Base-by-base conservation (phyloP, 30 jellyfish, hydroid and myxozoan species). In the Pelagia noctiluca region DNA sequence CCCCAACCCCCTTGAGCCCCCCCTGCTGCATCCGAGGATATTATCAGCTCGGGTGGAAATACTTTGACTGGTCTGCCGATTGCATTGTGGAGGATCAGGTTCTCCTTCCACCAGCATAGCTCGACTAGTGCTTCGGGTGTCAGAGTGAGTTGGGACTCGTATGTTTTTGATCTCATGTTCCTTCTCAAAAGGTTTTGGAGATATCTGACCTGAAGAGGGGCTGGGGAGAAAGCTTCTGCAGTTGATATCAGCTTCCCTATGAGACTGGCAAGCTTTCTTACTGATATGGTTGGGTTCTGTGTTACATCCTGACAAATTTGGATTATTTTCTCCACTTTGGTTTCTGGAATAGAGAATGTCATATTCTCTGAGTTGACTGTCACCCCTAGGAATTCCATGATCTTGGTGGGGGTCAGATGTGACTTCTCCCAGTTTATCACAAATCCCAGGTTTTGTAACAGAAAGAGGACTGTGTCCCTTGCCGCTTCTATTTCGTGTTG, bases 71-170 rank as follows among this genome's bases (percentile, higher is more conserved):
- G 68, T 52, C 21, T 52, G 50, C 76, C 90, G 1, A 31, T 31
- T 46, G 66, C 89, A 13, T 50, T 76, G 78, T 18, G 38, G 54
- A 50, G 3, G 0, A 10, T 54, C 24, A 76, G 78, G 78, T 76
- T 76, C 19, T 76, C 76, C 63, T 31, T 50, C 80, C 88, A 76
- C 78, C 88, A 76, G 50, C 53, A 10, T 50, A 76, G 38, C 61
- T 50, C 88, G 22, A 60, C 0, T 34, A 24, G 50, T 36, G 50
- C 80, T 49, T 50, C 60, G 11, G 57, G 7, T 32, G 78, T n/a
- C 53, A 75, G 81, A 13, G 37, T 22, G 13, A 76, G 50, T 62
- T 16, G 19, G 12, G 80, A 25, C 37, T 76, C 64, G 82, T 76
- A 49, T 28, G 88, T 18, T 12, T 52, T 52, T 52, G n/a, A 30